phyloP scores from a whole-genome alignment of 2,888 invertebrate genomes.

The Zootermopsis nevadensis region DNA sequence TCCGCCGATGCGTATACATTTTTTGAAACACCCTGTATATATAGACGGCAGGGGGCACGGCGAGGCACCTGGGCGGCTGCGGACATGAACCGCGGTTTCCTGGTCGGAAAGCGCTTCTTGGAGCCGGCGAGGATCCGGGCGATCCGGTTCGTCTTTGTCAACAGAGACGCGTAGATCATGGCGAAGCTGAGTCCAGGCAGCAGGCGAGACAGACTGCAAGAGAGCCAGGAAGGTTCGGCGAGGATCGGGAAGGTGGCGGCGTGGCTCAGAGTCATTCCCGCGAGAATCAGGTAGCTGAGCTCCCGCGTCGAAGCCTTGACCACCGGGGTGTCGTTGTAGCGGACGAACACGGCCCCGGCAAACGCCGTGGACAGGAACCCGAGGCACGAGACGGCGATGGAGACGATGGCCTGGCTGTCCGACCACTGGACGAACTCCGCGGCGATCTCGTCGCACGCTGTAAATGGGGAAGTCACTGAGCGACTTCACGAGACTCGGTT shows the following conservation, averaged over 20 bases:
- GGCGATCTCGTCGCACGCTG: constrained; percentile 70
- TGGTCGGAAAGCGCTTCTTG: constrained; percentile 77
- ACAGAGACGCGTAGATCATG: constrained; percentile 78
- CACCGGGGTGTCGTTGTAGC: constrained; percentile 78
- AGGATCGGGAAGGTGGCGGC: constrained; percentile 74
- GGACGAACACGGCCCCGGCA: constrained; percentile 72
- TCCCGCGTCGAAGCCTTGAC: constrained; percentile 77
- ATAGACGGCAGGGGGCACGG: no score
- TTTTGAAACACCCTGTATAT: no score
- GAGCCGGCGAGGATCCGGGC: constrained; percentile 79
- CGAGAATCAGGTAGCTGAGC: constrained; percentile 77
- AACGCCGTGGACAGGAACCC: constrained; percentile 74
- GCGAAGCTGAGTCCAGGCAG: constrained; percentile 76
- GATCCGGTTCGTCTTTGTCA: constrained; percentile 83
- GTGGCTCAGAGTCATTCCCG: constrained; percentile 68
- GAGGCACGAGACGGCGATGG: constrained; percentile 69
- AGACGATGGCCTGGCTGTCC: constrained; percentile 72
- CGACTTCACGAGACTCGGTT: no score
- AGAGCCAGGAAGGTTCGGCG: constrained; percentile 68
- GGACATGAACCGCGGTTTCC: constrained; percentile 75
- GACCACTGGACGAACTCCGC: constrained; percentile 73
- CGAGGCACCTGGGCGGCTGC: constrained; percentile 69
- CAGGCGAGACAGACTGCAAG: constrained; percentile 71
- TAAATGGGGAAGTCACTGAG: no score
- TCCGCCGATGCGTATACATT: no score